Evolutionary conservation across 2,797 vertebrate species (phyloP), one percentile per base, ranked within the genome.

Genomic region (Gadopsis marmoratus): DNA sequence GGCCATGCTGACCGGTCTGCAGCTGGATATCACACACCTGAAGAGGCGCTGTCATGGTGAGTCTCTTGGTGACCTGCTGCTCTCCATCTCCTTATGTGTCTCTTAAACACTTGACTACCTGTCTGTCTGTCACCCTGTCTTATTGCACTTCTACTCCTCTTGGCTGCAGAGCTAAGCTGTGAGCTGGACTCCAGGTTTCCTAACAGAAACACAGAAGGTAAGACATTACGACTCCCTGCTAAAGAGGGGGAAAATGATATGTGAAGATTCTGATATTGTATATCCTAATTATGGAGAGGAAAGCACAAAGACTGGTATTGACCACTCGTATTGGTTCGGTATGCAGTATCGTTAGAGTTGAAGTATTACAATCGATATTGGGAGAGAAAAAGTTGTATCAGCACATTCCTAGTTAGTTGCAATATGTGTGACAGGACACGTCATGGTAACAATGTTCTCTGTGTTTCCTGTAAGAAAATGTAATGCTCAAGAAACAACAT

Each of bases 11-110:
- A 94, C 96, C 0, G 97, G 96, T 67, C 94, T 99, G 88, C 96
- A 97, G 86, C 92, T 97, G 91, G 98, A 99, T 93, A 97, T 98
- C 91, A 95, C 96, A 7, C 96, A 96, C 90, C 88, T 99, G 88
- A 98, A 96, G 93, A 97, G 97, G 84, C 96, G 97, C 90, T 99
- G 97, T 88, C 96, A 97, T 54, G 98, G 98, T 98, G 82, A 95
- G 95, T 43, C 41, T 19, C 0, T 17, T 2, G 14, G 41, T 37
- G 54, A 56, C 60, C 71, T 9, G 23, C 37, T 45, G 17, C 59
- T 45, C 45, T 26, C 11, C 33, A 29, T 16, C 5, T 64, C 7
- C 17, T n/a, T 8, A 6, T 60, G n/a, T 59, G 35, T 56, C 37
- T 33, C 33, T 55, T 10, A n/a, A 47, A 7, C 50, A 8, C 37